phyloP scores from a whole-genome alignment of 2,888 invertebrate genomes.

The Drosophila falleni region DNA sequence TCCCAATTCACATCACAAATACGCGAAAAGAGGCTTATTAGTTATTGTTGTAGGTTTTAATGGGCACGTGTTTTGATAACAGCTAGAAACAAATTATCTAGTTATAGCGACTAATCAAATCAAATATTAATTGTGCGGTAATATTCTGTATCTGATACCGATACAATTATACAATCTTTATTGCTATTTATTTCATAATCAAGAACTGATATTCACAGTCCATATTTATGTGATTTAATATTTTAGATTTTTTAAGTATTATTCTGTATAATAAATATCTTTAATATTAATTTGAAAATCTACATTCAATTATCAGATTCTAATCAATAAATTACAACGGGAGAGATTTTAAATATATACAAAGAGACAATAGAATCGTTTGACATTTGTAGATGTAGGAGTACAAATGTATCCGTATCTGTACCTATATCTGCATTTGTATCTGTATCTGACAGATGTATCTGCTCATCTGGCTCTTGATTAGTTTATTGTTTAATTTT shows the following conservation, averaged over 20 bases:
- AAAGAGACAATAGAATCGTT: slow-evolving; percentile 67
- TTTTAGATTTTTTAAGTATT: no score
- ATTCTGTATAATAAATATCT: no score
- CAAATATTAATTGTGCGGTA: no score
- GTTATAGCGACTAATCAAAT: no score
- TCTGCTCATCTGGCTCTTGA: slow-evolving; percentile 56
- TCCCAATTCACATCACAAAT: neutral
- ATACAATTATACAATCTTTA: no score
- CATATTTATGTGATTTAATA: no score
- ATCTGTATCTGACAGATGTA: slow-evolving; percentile 38
- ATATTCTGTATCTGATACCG: no score
- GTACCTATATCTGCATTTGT: slow-evolving; percentile 4
- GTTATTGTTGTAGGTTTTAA: neutral
- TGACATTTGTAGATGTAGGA: slow-evolving; percentile 49
- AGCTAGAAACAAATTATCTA: no score
- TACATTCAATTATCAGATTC: neutral
- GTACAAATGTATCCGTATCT: slow-evolving; percentile 15
- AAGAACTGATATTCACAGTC: no score
- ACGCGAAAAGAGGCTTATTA: neutral
- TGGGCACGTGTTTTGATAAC: slow-evolving; percentile 3
- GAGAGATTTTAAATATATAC: neutral
- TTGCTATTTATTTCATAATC: no score
- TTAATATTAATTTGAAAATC: no score
- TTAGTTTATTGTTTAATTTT: slow-evolving; percentile 72
- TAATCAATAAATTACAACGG: neutral